These are phyloP conservation scores for Ganaspis brasiliensis DNA, from an alignment of 2,888 invertebrate genomes.

Conservation along the genomic window DNA sequence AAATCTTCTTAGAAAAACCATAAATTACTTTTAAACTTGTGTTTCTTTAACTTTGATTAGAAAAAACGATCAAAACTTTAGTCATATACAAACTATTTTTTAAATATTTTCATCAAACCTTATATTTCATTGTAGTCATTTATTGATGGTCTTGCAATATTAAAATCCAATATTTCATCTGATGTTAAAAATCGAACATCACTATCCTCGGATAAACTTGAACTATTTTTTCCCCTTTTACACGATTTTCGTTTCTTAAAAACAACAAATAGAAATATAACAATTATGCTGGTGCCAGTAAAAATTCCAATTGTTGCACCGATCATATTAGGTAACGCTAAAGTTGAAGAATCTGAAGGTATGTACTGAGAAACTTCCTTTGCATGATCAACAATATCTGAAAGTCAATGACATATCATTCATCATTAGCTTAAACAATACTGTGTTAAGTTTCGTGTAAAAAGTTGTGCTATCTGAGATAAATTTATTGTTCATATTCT, in stretches of 20 bases:
- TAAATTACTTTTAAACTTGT: too few relatives aligned
- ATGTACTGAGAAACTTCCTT: slow-evolving; percentile 50
- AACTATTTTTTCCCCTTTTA: slow-evolving; percentile 70
- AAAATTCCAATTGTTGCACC: slow-evolving; percentile 69
- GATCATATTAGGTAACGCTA: slow-evolving; percentile 62
- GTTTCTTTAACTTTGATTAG: too few relatives aligned
- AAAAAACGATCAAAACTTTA: too few relatives aligned
- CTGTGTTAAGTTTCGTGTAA: too few relatives aligned
- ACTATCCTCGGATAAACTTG: slow-evolving; percentile 80
- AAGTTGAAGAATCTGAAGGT: slow-evolving; percentile 35
- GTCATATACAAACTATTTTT: too few relatives aligned
- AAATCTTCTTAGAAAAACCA: too few relatives aligned
- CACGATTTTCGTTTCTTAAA: slow-evolving; percentile 61
- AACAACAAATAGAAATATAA: slow-evolving; percentile 58
- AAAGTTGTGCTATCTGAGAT: too few relatives aligned
- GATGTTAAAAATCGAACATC: slow-evolving; percentile 83
- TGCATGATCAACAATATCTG: slow-evolving; percentile 16
- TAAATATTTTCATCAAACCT: slow-evolving; percentile 1
- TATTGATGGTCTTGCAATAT: slow-evolving; percentile 77
- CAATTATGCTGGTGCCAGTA: slow-evolving; percentile 64
- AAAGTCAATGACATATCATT: neutral
- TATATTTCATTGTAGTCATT: slow-evolving; percentile 67
- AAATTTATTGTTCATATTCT: too few relatives aligned
- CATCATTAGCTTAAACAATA: neutral
- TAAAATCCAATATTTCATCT: slow-evolving; percentile 83